A percentile compares a stretch with the other conserved stretches of the same genome.
These are phyloP conservation scores for Lytechinus pictus DNA, from an alignment of 35 echinoderm and acorn worm species.

Conservation along the genomic window DNA sequence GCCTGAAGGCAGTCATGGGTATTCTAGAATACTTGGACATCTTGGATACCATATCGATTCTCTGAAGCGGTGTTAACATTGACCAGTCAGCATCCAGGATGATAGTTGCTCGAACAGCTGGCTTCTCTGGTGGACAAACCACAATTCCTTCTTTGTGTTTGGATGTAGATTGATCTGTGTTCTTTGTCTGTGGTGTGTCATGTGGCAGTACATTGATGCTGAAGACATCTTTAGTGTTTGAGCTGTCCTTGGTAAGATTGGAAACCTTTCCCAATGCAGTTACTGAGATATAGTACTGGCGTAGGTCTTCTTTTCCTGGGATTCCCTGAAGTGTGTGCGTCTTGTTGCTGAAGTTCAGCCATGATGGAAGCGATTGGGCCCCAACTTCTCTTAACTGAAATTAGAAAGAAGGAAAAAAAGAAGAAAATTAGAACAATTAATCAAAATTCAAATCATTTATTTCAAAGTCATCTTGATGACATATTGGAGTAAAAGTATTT, in stretches of 20 bases:
- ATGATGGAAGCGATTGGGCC: conserved; percentile 70
- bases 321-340: conserved; percentile 80
- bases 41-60: conserved; percentile 72
- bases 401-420: conserved; percentile 46
- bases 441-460: not conserved
- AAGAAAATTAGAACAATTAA: not conserved
- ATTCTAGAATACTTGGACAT: conserved; percentile 97
- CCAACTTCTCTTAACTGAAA: conserved; percentile 90
- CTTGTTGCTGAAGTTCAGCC: conserved; percentile 76
- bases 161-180: conserved; percentile 30
- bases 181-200: not conserved
- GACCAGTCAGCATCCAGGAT: conserved; percentile 97
- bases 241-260: conserved; percentile 55
- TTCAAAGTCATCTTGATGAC: not conserved
- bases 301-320: conserved; percentile 85
- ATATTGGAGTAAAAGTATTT: not conserved
- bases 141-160: conserved; percentile 59
- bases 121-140: conserved; percentile 69
- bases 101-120: conserved; percentile 80
- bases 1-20: conserved; percentile 71
- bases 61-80: conserved; percentile 60
- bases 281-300: conserved; percentile 90
- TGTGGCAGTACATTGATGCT: conserved; percentile 65
- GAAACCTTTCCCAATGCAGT: conserved; percentile 80
- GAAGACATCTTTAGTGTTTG: conserved; percentile 81